Percentiles rank a stretch among this genome's conserved stretches.
Evolutionary conservation across 2,797 vertebrate species (phyloP).

Genomic region (Pantherophis vulpinus): DNA sequence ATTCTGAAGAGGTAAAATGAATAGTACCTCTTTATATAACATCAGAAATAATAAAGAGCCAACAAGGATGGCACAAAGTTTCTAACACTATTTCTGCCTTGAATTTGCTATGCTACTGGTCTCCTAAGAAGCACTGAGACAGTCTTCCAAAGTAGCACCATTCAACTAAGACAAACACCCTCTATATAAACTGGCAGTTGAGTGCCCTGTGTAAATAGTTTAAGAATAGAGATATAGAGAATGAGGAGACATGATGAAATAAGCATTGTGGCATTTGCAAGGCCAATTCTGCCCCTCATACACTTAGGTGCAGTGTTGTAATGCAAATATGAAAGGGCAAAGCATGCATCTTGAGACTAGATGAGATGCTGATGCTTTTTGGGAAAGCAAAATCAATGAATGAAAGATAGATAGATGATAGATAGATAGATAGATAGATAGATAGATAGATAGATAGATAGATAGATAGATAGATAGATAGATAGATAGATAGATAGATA

Average conservation of each 20-base stretch:
- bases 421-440: too few species aligned
- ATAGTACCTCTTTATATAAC: background rate
- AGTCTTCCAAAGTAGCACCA: background rate
- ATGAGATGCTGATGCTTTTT: background rate
- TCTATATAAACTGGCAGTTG: background rate
- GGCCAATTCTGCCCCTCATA: background rate
- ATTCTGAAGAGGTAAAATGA: background rate
- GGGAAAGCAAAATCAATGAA: background rate
- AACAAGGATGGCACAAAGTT: background rate
- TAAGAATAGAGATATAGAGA: background rate
- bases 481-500: too few species aligned
- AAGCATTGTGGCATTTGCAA: background rate
- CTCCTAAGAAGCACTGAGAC: background rate
- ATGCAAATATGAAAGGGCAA: background rate
- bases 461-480: too few species aligned
- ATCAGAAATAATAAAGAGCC: background rate
- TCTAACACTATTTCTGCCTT: background rate
- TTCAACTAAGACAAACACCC: background rate
- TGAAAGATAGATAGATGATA: background rate
- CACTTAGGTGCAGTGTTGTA: background rate
- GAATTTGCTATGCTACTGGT: background rate
- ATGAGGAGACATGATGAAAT: background rate
- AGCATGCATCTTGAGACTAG: background rate
- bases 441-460: too few species aligned
- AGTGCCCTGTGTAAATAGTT: background rate